phyloP scores from a whole-genome alignment of 2,888 invertebrate species.

The Nomada fabriciana region DNA sequence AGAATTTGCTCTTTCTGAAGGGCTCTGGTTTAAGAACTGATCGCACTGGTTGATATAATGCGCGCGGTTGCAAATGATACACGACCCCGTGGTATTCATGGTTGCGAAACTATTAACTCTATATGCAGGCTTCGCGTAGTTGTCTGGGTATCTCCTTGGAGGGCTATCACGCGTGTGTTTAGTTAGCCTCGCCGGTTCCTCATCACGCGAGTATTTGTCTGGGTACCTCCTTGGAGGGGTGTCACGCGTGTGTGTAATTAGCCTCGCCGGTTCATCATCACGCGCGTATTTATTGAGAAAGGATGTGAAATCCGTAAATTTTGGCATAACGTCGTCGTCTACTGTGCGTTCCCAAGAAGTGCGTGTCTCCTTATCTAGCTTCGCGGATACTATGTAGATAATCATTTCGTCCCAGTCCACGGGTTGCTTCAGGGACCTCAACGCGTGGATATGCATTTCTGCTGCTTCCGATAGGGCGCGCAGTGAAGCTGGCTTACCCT shows the following conservation, averaged over 20 bases:
- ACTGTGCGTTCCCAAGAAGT: neutral
- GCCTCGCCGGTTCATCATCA: neutral
- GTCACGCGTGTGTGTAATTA: neutral
- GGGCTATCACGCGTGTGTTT: neutral
- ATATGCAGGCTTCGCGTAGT: neutral
- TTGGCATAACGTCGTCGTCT: neutral
- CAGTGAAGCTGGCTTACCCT: neutral
- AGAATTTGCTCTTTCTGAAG: neutral
- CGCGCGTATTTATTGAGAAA: neutral
- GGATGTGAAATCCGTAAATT: neutral
- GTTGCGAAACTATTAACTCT: too few relatives aligned
- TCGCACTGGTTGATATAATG: neutral
- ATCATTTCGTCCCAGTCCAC: slow-evolving; percentile 1
- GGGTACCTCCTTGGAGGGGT: neutral
- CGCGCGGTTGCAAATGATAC: neutral
- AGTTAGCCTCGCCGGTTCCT: neutral
- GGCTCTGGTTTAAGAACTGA: neutral
- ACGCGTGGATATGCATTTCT: neutral
- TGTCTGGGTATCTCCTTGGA: neutral
- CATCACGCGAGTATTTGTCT: too few relatives aligned
- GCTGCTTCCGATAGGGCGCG: neutral
- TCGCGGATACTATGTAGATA: neutral
- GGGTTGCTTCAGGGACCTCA: neutral
- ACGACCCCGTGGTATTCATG: neutral
- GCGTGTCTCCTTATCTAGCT: neutral